Evolutionary conservation across 2,797 vertebrate genomes (phyloP).

Genomic region (Diglossa cyanea): DNA sequence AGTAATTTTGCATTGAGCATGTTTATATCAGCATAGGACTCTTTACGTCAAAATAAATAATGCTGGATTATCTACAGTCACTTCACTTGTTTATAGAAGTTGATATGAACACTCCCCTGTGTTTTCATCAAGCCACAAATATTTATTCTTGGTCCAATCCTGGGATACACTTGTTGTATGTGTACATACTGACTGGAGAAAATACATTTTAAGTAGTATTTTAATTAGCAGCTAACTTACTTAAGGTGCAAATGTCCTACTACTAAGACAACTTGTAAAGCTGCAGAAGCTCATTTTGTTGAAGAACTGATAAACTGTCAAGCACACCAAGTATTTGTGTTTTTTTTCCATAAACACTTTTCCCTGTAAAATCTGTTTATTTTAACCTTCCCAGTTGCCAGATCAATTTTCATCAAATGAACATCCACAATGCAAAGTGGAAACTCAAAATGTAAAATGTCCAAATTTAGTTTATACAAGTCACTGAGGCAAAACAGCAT

Average conservation of each 20-base stretch:
- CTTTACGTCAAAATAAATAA: background rate
- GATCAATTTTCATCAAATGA: background rate
- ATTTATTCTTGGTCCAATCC: background rate
- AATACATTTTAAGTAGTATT: background rate
- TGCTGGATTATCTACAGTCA: background rate
- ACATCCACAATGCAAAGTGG: background rate
- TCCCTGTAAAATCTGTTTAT: background rate
- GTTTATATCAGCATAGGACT: background rate
- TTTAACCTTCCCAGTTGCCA: background rate
- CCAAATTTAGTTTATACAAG: background rate
- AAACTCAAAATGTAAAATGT: background rate
- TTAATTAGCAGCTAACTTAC: background rate
- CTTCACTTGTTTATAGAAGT: constrained; percentile 9
- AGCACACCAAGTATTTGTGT: background rate
- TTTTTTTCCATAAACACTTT: background rate
- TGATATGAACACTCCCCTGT: background rate
- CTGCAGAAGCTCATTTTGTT: background rate
- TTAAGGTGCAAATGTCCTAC: background rate
- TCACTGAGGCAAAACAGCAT: background rate
- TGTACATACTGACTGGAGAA: background rate
- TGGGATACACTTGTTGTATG: background rate
- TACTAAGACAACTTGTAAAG: background rate
- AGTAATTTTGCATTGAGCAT: background rate
- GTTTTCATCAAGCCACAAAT: constrained; percentile 12
- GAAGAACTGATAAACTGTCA: background rate